Evolutionary conservation across 2,797 vertebrate genomes (phyloP).

Genomic region (Accipiter minullus): DNA sequence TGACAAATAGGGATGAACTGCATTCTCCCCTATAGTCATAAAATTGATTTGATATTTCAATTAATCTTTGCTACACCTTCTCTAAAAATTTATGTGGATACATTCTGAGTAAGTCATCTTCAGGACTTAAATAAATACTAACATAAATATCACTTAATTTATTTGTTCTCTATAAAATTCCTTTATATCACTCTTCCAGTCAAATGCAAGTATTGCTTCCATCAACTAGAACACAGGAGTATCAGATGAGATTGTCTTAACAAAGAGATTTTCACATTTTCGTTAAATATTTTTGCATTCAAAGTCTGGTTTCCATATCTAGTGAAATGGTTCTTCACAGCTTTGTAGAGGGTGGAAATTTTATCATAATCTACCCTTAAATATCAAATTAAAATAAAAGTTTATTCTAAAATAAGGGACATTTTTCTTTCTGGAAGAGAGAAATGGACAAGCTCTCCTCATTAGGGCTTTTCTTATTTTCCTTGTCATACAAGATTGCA

Average conservation of each 20-base stretch:
- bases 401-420: background rate
- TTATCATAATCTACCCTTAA: background rate
- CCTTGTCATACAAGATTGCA: background rate
- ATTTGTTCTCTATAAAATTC: conserved; percentile 30
- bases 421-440: background rate
- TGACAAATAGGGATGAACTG: conserved; percentile 57
- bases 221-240: background rate
- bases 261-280: background rate
- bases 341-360: background rate
- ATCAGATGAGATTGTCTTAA: background rate
- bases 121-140: conserved; percentile 52
- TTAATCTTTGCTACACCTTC: conserved; percentile 66
- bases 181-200: background rate
- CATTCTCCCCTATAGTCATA: conserved; percentile 31
- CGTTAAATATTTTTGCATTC: background rate
- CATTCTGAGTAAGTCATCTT: conserved; percentile 57
- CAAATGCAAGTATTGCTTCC: background rate
- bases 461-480: background rate
- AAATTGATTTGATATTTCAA: conserved; percentile 72
- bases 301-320: background rate
- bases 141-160: conserved; percentile 61
- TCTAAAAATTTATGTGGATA: conserved; percentile 52
- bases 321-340: background rate
- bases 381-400: background rate
- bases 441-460: background rate